A percentile compares a stretch with the other conserved stretches of the same genome.
Evolutionary conservation across 2,113 vertebrate species (phyloP).

Genomic region (Lynx canadensis): DNA sequence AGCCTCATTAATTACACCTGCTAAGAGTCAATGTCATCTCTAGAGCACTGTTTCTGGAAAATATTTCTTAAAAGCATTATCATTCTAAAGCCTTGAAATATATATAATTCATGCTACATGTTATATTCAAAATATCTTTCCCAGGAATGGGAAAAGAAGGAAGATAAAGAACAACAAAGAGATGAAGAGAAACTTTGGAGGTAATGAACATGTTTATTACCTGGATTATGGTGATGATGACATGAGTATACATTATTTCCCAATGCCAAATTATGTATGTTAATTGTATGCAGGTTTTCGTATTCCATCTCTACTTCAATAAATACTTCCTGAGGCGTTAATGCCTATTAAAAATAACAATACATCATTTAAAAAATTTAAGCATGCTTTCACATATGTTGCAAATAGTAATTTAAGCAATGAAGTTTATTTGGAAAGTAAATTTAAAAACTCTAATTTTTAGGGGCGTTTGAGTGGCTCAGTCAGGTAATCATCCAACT

Average conservation of each 20-base stretch:
- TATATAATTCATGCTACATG: not conserved
- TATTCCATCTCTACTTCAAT: not conserved
- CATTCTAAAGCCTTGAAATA: not conserved
- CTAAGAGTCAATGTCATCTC: not conserved
- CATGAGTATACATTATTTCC: not conserved
- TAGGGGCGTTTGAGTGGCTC: no score
- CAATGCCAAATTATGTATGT: not conserved
- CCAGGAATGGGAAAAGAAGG: not conserved
- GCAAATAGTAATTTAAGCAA: not conserved
- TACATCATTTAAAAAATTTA: not conserved
- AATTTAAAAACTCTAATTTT: not conserved
- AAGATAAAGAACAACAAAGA: not conserved
- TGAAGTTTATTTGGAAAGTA: not conserved
- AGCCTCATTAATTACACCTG: not conserved
- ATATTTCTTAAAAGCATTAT: not conserved
- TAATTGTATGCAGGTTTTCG: not conserved
- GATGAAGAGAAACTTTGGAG: not conserved
- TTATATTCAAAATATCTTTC: not conserved
- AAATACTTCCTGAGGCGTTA: not conserved
- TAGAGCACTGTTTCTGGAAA: not conserved
- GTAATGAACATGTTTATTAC: not conserved
- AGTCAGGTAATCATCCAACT: no score
- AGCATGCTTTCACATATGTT: not conserved
- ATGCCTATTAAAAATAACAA: not conserved
- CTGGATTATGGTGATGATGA: not conserved